These are phyloP conservation scores for Acromyrmex heyeri DNA, from an alignment of 1,140 invertebrate genomes.

Conservation along the genomic window DNA sequence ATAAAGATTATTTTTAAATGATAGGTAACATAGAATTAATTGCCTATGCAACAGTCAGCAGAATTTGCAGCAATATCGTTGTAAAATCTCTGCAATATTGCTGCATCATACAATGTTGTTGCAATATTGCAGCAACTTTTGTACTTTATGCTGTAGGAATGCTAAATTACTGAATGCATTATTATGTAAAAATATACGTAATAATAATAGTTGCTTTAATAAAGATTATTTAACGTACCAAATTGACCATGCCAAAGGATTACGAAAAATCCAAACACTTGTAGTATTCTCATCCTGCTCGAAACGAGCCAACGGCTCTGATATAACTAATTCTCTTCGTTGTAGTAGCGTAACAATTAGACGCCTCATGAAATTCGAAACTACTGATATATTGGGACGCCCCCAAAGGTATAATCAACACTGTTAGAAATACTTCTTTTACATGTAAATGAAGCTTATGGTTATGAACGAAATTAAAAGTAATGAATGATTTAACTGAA, in stretches of 20 bases:
- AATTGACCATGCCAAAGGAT: slow-evolving; percentile 8
- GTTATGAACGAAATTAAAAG: no score
- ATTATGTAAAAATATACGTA: not conserved
- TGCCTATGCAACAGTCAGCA: no score
- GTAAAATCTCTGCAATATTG: no score
- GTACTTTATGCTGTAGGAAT: no score
- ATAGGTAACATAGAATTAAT: not conserved
- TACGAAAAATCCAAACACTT: slow-evolving; percentile 44
- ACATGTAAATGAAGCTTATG: no score
- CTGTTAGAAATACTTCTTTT: not conserved
- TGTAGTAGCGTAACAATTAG: slow-evolving; percentile 38
- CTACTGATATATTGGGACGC: slow-evolving; percentile 65
- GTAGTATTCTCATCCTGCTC: slow-evolving; percentile 66
- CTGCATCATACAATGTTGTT: no score
- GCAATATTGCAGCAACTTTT: no score
- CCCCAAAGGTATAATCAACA: slow-evolving; percentile 53
- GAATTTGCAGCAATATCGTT: no score
- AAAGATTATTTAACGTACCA: slow-evolving; percentile 51
- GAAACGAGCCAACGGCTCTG: slow-evolving; percentile 55
- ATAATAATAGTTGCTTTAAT: not conserved
- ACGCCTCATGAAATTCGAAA: slow-evolving; percentile 68
- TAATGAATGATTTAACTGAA: no score
- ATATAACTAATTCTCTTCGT: slow-evolving; percentile 64
- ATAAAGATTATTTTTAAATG: not conserved
- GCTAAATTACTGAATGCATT: not conserved